These are phyloP conservation scores for Micropoecilia bifurca DNA, from an alignment of 2,797 vertebrate species.

Conservation along the genomic window DNA sequence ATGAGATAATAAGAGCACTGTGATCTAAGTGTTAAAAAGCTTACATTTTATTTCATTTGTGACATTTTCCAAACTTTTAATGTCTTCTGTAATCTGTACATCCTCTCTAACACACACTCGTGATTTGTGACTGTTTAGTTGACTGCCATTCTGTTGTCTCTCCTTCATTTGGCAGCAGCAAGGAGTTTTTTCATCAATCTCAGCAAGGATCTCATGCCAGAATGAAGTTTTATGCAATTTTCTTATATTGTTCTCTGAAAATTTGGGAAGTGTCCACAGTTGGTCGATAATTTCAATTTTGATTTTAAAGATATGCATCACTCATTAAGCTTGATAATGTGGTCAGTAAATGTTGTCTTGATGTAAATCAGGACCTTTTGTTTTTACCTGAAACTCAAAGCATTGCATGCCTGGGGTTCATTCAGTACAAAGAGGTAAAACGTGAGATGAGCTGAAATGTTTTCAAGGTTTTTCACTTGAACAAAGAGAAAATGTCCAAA, in stretches of 20 bases:
- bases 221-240: background rate
- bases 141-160: background rate
- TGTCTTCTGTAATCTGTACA: too few relatives aligned
- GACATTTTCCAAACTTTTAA: background rate
- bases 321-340: background rate
- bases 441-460: background rate
- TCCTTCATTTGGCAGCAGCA: background rate
- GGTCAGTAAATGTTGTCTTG: background rate
- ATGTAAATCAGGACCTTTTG: background rate
- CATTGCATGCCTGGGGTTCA: background rate
- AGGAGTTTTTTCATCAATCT: background rate
- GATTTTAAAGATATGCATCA: background rate
- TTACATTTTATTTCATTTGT: background rate
- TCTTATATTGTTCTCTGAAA: background rate
- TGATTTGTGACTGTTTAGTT: too few relatives aligned
- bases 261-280: background rate
- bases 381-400: background rate
- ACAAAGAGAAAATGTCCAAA: background rate
- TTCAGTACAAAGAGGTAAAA: background rate
- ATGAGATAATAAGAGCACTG: background rate
- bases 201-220: background rate
- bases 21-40: background rate
- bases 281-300: background rate
- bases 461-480: background rate
- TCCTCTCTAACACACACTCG: too few relatives aligned